Evolutionary conservation across 2,888 invertebrate genomes (phyloP).

Genomic region (Eueremaeus valkanovi): DNA sequence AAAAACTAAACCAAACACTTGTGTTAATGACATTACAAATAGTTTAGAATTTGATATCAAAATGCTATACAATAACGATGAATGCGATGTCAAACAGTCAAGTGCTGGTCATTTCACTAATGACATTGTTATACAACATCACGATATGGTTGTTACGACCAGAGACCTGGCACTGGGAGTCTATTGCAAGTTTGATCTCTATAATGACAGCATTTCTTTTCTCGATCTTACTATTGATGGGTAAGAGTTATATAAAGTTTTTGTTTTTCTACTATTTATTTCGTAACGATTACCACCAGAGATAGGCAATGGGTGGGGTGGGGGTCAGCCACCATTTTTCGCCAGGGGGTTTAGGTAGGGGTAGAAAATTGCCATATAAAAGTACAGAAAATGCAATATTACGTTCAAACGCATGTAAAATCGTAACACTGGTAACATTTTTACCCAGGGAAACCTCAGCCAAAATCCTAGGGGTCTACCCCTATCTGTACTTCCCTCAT

Average conservation of each 20-base stretch:
- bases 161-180: conserved; percentile 88
- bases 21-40: conserved; percentile 80
- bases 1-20: conserved; percentile 87
- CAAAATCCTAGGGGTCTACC: too few species aligned
- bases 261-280: neutral
- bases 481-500: too few species aligned
- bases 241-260: conserved; percentile 18
- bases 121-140: conserved; percentile 86
- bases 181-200: conserved; percentile 87
- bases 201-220: conserved; percentile 80
- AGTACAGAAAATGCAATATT: too few species aligned
- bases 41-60: conserved; percentile 83
- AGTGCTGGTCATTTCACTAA: conserved; percentile 80
- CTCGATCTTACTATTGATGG: conserved; percentile 39
- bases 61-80: conserved; percentile 77
- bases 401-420: too few species aligned
- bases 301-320: too few species aligned
- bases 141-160: conserved; percentile 90
- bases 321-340: too few species aligned
- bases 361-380: too few species aligned
- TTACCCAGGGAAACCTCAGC: too few species aligned
- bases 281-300: neutral
- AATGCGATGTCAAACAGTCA: conserved; percentile 40
- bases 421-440: too few species aligned
- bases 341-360: too few species aligned